Evolutionary conservation across 2,797 vertebrate species (phyloP).

Genomic region (Botia almorhae): DNA sequence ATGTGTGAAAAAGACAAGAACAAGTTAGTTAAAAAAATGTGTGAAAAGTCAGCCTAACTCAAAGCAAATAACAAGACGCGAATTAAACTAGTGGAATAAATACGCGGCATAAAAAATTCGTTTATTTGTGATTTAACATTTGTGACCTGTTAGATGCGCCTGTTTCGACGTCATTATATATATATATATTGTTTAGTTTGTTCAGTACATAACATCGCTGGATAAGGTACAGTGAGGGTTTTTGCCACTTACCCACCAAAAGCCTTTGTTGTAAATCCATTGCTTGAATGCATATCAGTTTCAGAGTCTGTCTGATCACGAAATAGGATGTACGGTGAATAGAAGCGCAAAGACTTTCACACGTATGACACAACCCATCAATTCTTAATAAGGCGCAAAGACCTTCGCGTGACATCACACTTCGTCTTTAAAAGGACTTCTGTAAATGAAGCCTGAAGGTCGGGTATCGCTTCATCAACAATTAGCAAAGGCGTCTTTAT

Average conservation of each 20-base stretch:
- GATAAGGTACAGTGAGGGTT: background rate
- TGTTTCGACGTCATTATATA: too few species aligned
- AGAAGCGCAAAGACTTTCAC: conserved; percentile 43
- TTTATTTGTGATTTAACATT: too few species aligned
- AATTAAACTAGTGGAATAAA: background rate
- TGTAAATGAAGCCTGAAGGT: background rate
- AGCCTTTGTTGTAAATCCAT: conserved; percentile 45
- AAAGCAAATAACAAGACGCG: too few species aligned
- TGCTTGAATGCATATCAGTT: conserved; percentile 47
- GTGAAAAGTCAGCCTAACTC: too few species aligned
- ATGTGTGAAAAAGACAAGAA: background rate
- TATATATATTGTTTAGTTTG: background rate
- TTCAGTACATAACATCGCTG: background rate
- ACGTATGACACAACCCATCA: conserved; percentile 36
- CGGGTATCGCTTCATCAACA: too few species aligned
- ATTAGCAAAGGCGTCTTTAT: too few species aligned
- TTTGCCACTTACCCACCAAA: conserved; percentile 43
- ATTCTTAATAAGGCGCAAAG: conserved; percentile 7
- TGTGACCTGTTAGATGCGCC: too few species aligned
- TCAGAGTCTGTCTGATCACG: conserved; percentile 17
- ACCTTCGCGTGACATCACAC: conserved; percentile 4
- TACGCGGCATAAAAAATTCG: too few species aligned
- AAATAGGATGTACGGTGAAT: conserved; percentile 43
- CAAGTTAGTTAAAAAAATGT: too few species aligned
- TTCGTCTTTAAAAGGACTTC: background rate